Evolutionary conservation across 2,797 vertebrate genomes (phyloP).

Genomic region (Acanthiza pusilla): DNA sequence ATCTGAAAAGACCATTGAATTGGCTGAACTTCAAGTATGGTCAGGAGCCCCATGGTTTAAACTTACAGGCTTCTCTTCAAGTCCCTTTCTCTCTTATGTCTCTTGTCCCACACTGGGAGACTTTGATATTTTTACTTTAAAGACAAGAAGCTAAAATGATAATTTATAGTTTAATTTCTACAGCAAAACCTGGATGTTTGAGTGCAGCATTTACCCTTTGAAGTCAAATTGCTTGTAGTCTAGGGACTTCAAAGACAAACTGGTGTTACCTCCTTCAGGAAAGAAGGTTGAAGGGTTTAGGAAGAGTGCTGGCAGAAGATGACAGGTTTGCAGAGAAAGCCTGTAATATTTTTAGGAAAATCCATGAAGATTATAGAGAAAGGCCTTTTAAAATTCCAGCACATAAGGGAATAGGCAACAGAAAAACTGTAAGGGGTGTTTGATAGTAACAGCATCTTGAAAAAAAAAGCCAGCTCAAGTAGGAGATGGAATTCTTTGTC

Average conservation of each 20-base stretch:
- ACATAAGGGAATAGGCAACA: neutral
- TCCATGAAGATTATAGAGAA: neutral
- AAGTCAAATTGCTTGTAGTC: conserved; percentile 10
- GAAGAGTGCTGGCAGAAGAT: conserved; percentile 17
- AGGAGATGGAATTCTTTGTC: neutral
- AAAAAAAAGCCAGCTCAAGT: neutral
- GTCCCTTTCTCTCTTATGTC: neutral
- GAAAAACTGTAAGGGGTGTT: neutral
- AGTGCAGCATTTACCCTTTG: conserved; percentile 24
- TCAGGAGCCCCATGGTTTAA: neutral
- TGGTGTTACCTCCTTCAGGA: neutral
- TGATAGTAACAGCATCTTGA: neutral
- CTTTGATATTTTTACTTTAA: neutral
- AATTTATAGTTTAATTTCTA: conserved; percentile 3
- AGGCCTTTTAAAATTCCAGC: neutral
- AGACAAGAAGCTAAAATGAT: neutral
- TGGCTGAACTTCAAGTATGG: neutral
- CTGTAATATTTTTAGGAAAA: conserved; percentile 25
- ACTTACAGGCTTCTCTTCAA: neutral
- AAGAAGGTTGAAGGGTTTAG: conserved; percentile 1
- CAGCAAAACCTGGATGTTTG: neutral
- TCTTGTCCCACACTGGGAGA: neutral
- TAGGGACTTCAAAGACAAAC: conserved; percentile 30
- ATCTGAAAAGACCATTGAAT: neutral
- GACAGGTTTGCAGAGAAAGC: conserved; percentile 24